Evolutionary conservation across 2,113 vertebrate species (phyloP).

Genomic region (Odontophorus gujanensis): DNA sequence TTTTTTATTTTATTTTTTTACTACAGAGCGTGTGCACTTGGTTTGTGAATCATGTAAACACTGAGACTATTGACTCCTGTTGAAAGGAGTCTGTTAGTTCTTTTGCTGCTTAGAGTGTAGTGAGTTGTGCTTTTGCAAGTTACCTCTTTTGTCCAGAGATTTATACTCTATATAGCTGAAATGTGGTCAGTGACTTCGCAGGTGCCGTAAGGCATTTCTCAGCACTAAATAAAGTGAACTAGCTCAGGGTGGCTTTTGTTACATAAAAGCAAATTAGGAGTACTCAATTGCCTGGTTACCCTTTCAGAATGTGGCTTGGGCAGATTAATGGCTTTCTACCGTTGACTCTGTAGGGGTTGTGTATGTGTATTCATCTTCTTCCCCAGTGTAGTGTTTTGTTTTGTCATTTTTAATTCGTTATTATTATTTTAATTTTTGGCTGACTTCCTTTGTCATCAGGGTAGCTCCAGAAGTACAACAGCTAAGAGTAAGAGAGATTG

Average conservation of each 20-base stretch:
- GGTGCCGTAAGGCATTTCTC: not conserved
- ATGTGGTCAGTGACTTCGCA: not conserved
- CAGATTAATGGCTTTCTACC: not conserved
- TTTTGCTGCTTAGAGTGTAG: not conserved
- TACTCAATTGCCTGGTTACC: not conserved
- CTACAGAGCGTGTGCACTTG: not conserved
- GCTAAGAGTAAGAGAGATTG: not conserved
- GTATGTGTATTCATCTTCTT: not conserved
- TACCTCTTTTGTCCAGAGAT: conserved; percentile 9
- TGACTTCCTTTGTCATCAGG: not conserved
- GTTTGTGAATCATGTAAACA: not conserved
- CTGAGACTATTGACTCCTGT: not conserved
- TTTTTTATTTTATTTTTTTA: not conserved
- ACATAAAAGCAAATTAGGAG: not conserved
- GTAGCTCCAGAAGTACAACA: not conserved
- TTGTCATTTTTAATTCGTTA: not conserved
- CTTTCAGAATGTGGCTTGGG: not conserved
- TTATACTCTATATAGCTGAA: not conserved
- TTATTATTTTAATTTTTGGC: not conserved
- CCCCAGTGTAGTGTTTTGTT: not conserved
- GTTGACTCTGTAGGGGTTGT: no score
- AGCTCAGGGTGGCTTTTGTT: not conserved
- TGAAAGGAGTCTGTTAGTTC: not conserved
- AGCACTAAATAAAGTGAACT: not conserved
- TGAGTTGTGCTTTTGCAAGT: not conserved